Base-by-base conservation (phyloP, 2,888 invertebrate genomes). In the Ramazzottius varieornatus region DNA sequence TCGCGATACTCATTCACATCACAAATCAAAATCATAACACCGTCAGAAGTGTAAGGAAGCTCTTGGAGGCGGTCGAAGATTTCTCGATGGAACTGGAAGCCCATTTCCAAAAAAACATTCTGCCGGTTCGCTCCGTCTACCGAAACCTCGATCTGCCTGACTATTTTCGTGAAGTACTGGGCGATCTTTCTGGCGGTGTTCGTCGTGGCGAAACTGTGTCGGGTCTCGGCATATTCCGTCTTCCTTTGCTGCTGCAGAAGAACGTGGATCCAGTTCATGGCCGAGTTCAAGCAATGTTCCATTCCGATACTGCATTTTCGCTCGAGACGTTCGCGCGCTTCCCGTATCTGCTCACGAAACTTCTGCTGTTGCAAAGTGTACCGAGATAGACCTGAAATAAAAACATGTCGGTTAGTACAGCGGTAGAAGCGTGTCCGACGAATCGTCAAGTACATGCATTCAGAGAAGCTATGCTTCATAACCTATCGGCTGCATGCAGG, bases 1-100 rank as follows among this genome's bases (percentile, higher is more conserved):
- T 87, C 86, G 32, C 93, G 82, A 76, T 96, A 96, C 77, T 94
- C 94, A 73, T 93, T 93, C 70, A 98, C 87, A 80, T 98, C 98
- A 78, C 93, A 94, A 71, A 98, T 91, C 1, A 89, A 90, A 75
- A 91, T 85, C 88, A 98, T 91, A 0, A 94, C 94, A 66, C 96
- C 88, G 63, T 90, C 85, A 2, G 89, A 88, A 76, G 88, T 92
- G 73, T 91, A 94, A 74, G 90, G 88, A 80, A 86, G 92, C 73
- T 88, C 89, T 71, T 88, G 85, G 69, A 98, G 80, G 75, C 98
- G 96, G 69, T 94, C 92, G 73, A 89, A 89, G 69, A 98, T 85
- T 64, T 90, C 85, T 65, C 91, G 81, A 76, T 96, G 94, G 68
- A 98, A 82, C n/a, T 91, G 81, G 32, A 86, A 82, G 0, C 96